Evolutionary conservation across 1,140 invertebrate genomes (phyloP).

Genomic region (Bombus breviceps): DNA sequence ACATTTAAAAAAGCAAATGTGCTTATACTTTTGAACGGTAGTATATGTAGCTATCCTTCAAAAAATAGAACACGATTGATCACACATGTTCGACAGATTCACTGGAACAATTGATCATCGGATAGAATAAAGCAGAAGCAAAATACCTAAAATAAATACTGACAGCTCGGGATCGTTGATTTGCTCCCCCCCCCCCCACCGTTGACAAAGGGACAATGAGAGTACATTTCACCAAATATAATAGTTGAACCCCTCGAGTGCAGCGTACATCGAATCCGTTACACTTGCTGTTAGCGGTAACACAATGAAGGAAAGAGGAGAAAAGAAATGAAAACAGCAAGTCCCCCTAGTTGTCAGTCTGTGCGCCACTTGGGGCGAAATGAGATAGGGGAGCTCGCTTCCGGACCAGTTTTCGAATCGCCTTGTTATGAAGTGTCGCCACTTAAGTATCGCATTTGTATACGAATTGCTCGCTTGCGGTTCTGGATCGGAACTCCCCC

Average conservation of each 20-base stretch:
- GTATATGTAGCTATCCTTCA: too few relatives aligned
- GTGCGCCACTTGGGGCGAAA: constrained; percentile 56
- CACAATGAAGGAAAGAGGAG: constrained; percentile 13
- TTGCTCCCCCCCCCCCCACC: not conserved
- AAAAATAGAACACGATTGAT: not conserved
- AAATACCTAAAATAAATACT: not conserved
- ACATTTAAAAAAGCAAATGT: too few relatives aligned
- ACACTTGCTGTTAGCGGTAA: constrained; percentile 74
- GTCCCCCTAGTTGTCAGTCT: constrained; percentile 45
- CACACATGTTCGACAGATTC: not conserved
- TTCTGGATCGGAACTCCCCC: constrained; percentile 56
- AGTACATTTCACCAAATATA: constrained; percentile 6
- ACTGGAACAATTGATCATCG: not conserved
- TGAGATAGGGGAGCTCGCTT: constrained; percentile 64
- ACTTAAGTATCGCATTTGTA: constrained; percentile 78
- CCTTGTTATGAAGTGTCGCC: constrained; percentile 77
- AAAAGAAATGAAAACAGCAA: constrained; percentile 50
- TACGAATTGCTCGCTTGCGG: constrained; percentile 78
- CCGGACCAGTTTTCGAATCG: constrained; percentile 74
- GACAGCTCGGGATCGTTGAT: not conserved
- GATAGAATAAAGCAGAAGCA: not conserved
- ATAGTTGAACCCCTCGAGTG: constrained; percentile 52
- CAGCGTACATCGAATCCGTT: constrained; percentile 71
- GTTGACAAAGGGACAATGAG: not conserved
- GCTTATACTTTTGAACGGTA: too few relatives aligned